Conservation (phyloP, 2,888 invertebrate genomes). For the Pseudeuparius sepicola region DNA sequence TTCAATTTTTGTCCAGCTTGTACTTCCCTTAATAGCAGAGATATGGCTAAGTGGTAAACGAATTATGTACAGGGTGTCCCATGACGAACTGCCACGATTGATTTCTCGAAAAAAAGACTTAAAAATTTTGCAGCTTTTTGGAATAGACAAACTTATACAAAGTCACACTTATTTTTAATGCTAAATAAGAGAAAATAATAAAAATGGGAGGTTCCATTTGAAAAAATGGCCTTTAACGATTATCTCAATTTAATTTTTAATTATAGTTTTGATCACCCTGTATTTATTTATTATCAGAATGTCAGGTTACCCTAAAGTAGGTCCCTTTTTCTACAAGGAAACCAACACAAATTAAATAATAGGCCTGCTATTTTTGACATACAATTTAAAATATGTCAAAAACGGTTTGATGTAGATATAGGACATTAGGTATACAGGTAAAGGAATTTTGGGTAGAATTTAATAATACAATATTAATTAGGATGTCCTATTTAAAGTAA, state of each 20-base stretch:
- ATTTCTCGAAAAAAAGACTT: too few relatives aligned
- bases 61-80: too few relatives aligned
- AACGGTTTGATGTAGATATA: too few relatives aligned
- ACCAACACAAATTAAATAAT: too few relatives aligned
- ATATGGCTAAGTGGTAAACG: too few relatives aligned
- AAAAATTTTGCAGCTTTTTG: too few relatives aligned
- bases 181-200: constrained; percentile 1
- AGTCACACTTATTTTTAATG: not conserved
- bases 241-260: not conserved
- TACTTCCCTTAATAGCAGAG: too few relatives aligned
- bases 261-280: constrained; percentile 1
- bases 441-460: constrained; percentile 2
- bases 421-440: not conserved
- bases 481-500: not conserved
- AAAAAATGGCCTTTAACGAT: constrained; percentile 2
- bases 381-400: constrained; percentile 1
- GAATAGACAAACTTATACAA: constrained; percentile 1
- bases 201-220: constrained; percentile 1
- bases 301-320: not conserved
- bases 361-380: not conserved
- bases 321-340: too few relatives aligned
- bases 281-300: constrained; percentile 3
- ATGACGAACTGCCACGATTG: too few relatives aligned
- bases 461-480: not conserved
- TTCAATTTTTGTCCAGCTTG: too few relatives aligned